Percentiles rank a stretch among this genome's conserved stretches.
These are phyloP conservation scores for Chunga burmeisteri DNA, from an alignment of 2,113 vertebrate species.

Conservation along the genomic window DNA sequence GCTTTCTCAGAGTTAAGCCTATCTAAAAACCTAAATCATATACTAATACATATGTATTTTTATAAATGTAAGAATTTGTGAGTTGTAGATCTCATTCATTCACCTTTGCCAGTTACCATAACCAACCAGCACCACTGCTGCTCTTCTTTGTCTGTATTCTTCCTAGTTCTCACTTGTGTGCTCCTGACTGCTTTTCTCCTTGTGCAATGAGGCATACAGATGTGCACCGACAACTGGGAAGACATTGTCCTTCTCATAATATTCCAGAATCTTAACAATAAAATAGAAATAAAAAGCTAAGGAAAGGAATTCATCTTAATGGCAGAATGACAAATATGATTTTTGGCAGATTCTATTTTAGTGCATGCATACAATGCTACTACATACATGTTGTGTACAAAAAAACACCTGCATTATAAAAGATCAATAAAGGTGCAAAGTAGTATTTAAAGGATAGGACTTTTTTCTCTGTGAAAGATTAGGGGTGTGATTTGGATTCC, in stretches of 20 bases:
- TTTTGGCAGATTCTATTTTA: not conserved
- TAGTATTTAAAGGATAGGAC: not conserved
- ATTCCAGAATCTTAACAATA: not conserved
- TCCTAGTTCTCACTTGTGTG: not conserved
- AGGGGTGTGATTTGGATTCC: not conserved
- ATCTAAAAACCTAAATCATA: not conserved
- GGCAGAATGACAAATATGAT: not conserved
- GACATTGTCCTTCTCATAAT: not conserved
- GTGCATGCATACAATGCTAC: not conserved
- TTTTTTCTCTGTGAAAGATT: not conserved
- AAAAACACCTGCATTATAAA: not conserved
- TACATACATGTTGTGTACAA: not conserved
- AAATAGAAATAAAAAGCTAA: not conserved
- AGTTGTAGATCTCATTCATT: not conserved
- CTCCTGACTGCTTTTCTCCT: not conserved
- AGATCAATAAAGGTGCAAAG: not conserved
- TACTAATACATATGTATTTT: not conserved
- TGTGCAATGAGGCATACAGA: not conserved
- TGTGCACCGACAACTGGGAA: not conserved
- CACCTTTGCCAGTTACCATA: not conserved
- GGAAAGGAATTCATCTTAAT: not conserved
- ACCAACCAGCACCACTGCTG: not conserved
- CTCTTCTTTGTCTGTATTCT: not conserved
- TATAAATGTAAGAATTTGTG: not conserved
- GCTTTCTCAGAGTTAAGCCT: not conserved